Evolutionary conservation across 2,888 invertebrate genomes (phyloP).

Genomic region (Sinohyriopsis cumingii): DNA sequence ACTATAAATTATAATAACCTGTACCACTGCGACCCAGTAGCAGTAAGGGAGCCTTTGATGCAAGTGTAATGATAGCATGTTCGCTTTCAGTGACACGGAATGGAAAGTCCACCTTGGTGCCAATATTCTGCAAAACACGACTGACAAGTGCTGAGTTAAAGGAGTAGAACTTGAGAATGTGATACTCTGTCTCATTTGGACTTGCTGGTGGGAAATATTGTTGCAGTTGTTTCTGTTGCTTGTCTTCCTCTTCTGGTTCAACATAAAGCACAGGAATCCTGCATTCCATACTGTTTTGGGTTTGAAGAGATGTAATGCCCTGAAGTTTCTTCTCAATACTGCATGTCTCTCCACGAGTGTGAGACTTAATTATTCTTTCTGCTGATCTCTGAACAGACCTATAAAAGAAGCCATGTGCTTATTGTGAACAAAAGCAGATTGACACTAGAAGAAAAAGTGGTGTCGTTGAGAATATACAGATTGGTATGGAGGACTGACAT

Average conservation of each 20-base stretch:
- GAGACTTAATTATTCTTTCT: slow-evolving; percentile 54
- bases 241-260: slow-evolving; percentile 33
- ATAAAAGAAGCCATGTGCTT: neutral
- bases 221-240: slow-evolving; percentile 15
- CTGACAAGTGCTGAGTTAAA: slow-evolving; percentile 57
- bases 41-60: slow-evolving; percentile 50
- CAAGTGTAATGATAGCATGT: slow-evolving; percentile 60
- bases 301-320: slow-evolving; percentile 37
- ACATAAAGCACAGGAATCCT: slow-evolving; percentile 51
- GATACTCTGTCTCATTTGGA: slow-evolving; percentile 57
- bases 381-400: slow-evolving; percentile 17
- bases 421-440: too few species aligned
- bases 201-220: slow-evolving; percentile 58
- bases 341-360: slow-evolving; percentile 53
- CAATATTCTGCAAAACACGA: slow-evolving; percentile 50
- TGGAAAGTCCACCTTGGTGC: slow-evolving; percentile 60
- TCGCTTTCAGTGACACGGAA: slow-evolving; percentile 65
- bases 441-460: too few species aligned
- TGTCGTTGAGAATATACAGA: too few species aligned
- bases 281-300: slow-evolving; percentile 16
- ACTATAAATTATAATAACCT: slow-evolving; percentile 7
- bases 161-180: slow-evolving; percentile 66
- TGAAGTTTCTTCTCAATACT: slow-evolving; percentile 52
- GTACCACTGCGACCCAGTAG: slow-evolving; percentile 67
- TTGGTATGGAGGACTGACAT: too few species aligned